These are phyloP conservation scores for Pollenia angustigena DNA, from an alignment of 2,888 invertebrate genomes.

Conservation along the genomic window DNA sequence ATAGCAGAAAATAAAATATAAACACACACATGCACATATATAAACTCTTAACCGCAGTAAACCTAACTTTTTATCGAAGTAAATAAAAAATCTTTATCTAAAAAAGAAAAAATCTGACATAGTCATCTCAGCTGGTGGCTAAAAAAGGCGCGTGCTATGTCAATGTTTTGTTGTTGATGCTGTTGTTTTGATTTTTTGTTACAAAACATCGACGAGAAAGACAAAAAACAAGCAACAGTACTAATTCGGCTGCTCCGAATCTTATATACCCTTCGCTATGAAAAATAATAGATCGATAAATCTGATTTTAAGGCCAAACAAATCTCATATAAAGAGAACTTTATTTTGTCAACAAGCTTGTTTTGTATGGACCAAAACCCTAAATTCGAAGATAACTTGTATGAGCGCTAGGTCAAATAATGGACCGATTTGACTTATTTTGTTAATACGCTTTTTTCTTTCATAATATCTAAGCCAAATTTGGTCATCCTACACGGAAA, in stretches of 20 bases:
- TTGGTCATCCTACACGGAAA: too few species aligned
- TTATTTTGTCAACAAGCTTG: too few species aligned
- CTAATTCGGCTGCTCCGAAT: neutral
- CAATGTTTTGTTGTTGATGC: conserved; percentile 49
- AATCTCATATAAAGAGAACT: too few species aligned
- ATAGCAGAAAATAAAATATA: neutral
- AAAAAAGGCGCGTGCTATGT: conserved; percentile 75
- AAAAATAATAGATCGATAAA: too few species aligned
- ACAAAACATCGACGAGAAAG: conserved; percentile 3
- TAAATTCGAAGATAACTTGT: too few species aligned
- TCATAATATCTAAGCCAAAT: too few species aligned
- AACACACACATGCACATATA: neutral
- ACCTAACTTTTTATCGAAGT: conserved; percentile 42
- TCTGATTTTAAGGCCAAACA: too few species aligned
- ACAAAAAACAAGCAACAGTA: conserved; percentile 4
- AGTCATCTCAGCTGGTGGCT: conserved; percentile 75
- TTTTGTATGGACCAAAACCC: too few species aligned
- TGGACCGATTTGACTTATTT: too few species aligned
- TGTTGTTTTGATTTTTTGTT: conserved; percentile 27
- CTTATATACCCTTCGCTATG: too few species aligned
- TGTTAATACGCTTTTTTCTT: too few species aligned
- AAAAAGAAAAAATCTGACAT: conserved; percentile 58
- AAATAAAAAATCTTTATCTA: conserved; percentile 10
- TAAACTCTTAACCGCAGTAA: conserved; percentile 51
- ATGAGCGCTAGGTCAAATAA: too few species aligned